phyloP scores from a whole-genome alignment of 1,140 invertebrate species.

The Diorhabda sublineata region DNA sequence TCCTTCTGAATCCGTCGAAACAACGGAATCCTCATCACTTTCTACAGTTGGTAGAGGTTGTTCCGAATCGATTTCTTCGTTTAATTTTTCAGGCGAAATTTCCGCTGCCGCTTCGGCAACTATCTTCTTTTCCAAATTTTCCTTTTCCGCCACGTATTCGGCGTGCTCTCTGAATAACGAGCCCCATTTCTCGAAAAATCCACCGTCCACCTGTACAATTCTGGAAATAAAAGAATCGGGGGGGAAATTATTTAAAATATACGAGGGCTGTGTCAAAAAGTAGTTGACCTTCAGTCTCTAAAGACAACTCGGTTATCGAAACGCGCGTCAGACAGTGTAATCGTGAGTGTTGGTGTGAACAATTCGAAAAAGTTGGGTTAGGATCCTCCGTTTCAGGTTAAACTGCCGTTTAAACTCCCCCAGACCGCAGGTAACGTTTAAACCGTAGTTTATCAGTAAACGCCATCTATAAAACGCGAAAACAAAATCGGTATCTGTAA shows the following conservation, averaged over 20 bases:
- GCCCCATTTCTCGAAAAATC: constrained; percentile 77
- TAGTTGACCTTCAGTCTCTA: too few relatives aligned
- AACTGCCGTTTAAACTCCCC: too few relatives aligned
- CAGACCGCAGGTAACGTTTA: too few relatives aligned
- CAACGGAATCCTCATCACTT: constrained; percentile 47
- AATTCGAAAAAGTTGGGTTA: too few relatives aligned
- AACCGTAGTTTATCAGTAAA: too few relatives aligned
- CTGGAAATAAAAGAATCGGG: constrained; percentile 46
- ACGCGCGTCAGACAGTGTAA: too few relatives aligned
- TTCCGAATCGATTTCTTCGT: constrained; percentile 48
- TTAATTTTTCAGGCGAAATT: constrained; percentile 41
- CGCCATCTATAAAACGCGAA: too few relatives aligned
- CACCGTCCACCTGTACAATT: constrained; percentile 71
- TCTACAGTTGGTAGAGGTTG: constrained; percentile 31
- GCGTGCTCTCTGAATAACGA: constrained; percentile 63
- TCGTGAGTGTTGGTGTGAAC: too few relatives aligned
- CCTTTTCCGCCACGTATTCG: constrained; percentile 32
- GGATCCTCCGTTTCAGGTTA: too few relatives aligned
- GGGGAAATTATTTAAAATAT: not conserved
- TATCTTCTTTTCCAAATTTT: constrained; percentile 43
- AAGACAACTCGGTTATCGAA: too few relatives aligned
- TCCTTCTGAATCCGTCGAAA: constrained; percentile 52
- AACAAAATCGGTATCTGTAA: too few relatives aligned
- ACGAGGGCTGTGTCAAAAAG: too few relatives aligned
- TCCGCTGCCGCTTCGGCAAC: constrained; percentile 43